Evolutionary conservation across 1,140 invertebrate genomes (phyloP).

Genomic region (Aphelinus atriplicis): DNA sequence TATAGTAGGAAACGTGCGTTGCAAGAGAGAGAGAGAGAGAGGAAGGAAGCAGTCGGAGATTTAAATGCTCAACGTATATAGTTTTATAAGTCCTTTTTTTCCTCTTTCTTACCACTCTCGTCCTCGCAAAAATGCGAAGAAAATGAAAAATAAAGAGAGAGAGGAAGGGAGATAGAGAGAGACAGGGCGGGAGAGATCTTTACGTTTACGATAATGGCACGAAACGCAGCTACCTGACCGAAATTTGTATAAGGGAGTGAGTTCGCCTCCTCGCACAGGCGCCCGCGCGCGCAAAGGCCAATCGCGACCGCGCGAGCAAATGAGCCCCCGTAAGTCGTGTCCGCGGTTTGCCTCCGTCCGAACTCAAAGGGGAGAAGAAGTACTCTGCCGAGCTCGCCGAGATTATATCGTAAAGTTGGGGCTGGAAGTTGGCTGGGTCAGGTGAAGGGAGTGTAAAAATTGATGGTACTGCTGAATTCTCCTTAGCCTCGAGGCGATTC

Average conservation of each 20-base stretch:
- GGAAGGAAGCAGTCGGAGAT: background rate
- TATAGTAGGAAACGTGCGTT: background rate
- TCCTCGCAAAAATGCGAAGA: no score
- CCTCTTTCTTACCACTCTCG: background rate
- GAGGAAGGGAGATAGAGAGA: no score
- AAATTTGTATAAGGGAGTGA: conserved; percentile 20
- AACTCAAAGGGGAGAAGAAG: background rate
- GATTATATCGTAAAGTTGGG: background rate
- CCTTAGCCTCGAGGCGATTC: background rate
- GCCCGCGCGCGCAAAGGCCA: conserved; percentile 3
- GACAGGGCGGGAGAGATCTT: background rate
- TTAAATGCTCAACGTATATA: background rate
- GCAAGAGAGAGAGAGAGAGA: background rate
- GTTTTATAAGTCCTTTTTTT: background rate
- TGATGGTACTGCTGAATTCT: no score
- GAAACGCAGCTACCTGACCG: background rate
- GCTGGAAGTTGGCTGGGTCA: no score
- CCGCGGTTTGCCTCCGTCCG: background rate
- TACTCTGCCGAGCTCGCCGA: background rate
- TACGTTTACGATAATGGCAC: conserved; percentile 26
- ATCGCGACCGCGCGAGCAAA: background rate
- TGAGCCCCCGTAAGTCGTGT: conserved; percentile 1
- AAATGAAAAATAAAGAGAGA: background rate
- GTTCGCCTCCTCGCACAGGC: background rate
- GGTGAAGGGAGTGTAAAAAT: no score